Evolutionary conservation across 2,113 vertebrate species (phyloP).

Genomic region (Martes martes): DNA sequence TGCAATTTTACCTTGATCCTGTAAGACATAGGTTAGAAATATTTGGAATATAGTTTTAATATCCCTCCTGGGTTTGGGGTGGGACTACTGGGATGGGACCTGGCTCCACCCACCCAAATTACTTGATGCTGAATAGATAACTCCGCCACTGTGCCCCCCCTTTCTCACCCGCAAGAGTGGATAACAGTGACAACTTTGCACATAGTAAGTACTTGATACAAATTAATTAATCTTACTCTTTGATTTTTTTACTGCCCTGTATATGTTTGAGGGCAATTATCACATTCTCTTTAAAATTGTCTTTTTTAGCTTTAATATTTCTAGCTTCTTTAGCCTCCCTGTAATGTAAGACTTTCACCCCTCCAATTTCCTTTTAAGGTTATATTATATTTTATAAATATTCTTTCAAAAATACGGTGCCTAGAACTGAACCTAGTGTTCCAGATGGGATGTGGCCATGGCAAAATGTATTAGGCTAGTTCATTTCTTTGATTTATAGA

Average conservation of each 20-base stretch:
- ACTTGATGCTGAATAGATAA: background rate
- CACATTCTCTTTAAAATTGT: background rate
- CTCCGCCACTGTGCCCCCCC: background rate
- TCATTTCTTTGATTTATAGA: constrained; percentile 1
- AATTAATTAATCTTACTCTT: background rate
- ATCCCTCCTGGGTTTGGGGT: background rate
- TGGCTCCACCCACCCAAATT: background rate
- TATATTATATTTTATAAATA: background rate
- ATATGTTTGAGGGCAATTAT: background rate
- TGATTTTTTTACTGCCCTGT: background rate
- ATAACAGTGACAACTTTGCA: background rate
- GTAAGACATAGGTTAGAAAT: background rate
- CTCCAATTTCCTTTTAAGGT: background rate
- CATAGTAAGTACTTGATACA: background rate
- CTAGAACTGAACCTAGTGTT: background rate
- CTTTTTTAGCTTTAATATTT: background rate
- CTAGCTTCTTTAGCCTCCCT: background rate
- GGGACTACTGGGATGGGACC: background rate
- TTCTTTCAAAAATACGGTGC: background rate
- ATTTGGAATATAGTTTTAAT: background rate
- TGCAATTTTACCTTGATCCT: background rate
- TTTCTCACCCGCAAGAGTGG: background rate
- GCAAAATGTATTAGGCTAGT: background rate
- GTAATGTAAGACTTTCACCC: background rate
- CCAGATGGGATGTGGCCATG: background rate